These are phyloP conservation scores for Loxodonta africana DNA, from an alignment of 2,113 vertebrate species.

Conservation along the genomic window DNA sequence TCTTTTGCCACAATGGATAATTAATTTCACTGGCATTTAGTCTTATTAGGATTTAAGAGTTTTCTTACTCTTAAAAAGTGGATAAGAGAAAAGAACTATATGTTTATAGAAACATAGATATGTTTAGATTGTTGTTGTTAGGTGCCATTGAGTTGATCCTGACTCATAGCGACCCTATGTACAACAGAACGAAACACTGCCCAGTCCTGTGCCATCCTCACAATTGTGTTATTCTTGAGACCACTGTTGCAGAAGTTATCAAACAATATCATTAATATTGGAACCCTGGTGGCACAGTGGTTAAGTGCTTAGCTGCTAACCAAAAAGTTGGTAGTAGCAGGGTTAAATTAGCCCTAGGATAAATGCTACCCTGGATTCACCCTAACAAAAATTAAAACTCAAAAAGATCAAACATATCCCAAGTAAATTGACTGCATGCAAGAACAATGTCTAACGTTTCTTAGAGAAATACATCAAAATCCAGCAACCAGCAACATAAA, in stretches of 20 bases:
- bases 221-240: too few relatives aligned
- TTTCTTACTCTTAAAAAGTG: not conserved
- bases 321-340: not conserved
- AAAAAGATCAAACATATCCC: not conserved
- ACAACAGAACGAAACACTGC: too few relatives aligned
- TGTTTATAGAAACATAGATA: conserved; percentile 10
- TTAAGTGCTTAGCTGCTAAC: not conserved
- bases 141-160: too few relatives aligned
- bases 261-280: too few relatives aligned
- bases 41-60: not conserved
- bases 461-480: not conserved
- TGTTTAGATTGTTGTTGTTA: not conserved
- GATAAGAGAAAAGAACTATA: not conserved
- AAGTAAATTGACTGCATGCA: not conserved
- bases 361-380: not conserved
- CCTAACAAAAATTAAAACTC: not conserved
- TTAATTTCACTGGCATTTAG: not conserved
- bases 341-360: not conserved
- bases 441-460: not conserved
- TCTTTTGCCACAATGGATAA: not conserved
- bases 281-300: too few relatives aligned
- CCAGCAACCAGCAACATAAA: not conserved
- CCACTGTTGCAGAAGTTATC: too few relatives aligned
- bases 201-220: too few relatives aligned
- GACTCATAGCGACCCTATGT: too few relatives aligned